Evolutionary conservation across 2,113 vertebrate genomes (phyloP).

Genomic region (Pampusana beccarii): DNA sequence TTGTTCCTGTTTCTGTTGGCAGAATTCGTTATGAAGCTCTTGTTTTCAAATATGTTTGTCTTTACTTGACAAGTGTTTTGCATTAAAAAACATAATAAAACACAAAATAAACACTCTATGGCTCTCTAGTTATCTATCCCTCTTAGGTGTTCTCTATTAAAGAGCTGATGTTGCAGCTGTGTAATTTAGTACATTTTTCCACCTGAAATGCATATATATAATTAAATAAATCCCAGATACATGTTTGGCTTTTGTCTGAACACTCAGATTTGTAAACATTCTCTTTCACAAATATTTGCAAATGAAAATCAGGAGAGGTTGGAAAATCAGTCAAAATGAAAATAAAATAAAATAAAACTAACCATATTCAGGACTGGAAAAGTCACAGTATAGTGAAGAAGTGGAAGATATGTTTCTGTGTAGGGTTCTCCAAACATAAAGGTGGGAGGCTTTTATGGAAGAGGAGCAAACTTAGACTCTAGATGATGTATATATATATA

Average conservation of each 20-base stretch:
- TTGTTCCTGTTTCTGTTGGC: neutral
- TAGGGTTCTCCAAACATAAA: neutral
- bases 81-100: neutral
- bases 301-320: neutral
- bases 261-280: neutral
- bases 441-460: neutral
- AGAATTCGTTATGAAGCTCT: neutral
- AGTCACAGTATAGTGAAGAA: neutral
- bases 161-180: neutral
- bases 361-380: neutral
- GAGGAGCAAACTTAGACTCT: fast-evolving
- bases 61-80: neutral
- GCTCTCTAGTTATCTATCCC: neutral
- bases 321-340: neutral
- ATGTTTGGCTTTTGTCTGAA: neutral
- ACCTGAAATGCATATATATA: neutral
- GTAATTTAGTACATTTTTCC: neutral
- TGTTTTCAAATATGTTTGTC: neutral
- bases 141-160: neutral
- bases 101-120: neutral
- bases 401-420: neutral
- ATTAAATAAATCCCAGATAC: neutral
- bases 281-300: neutral
- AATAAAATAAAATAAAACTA: neutral
- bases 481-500: too few relatives aligned